Conservation (phyloP, 1,140 invertebrate species). For the Euura saliciscinereae region DNA sequence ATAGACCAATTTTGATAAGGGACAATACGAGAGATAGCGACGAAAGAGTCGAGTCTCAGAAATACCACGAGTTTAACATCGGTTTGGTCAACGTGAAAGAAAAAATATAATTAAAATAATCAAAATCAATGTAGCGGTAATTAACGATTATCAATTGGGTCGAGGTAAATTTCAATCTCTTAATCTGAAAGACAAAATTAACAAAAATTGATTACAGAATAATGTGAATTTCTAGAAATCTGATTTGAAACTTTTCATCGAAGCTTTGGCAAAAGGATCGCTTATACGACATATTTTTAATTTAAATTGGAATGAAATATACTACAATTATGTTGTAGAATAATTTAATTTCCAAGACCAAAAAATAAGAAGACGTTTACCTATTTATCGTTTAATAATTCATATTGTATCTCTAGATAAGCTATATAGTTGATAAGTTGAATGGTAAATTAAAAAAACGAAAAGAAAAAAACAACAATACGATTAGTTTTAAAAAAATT, state of each 20-base stretch:
- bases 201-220: background rate
- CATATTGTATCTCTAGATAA: background rate
- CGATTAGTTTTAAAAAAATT: no score
- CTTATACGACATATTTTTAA: background rate
- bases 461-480: background rate
- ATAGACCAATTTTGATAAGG: constrained; percentile 54
- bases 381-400: background rate
- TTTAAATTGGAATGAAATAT: background rate
- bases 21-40: constrained; percentile 37
- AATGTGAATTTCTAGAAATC: no score
- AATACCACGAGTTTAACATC: background rate
- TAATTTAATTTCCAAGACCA: background rate
- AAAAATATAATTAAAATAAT: background rate
- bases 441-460: background rate
- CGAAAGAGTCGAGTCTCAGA: background rate
- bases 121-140: background rate
- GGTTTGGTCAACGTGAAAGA: background rate
- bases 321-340: no score
- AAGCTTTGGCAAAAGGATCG: background rate
- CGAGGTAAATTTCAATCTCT: no score
- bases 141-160: background rate
- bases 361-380: background rate
- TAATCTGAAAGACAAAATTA: no score
- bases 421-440: background rate
- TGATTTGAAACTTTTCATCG: background rate